Evolutionary conservation across 2,797 vertebrate species (phyloP), one percentile per base, ranked within the genome.

Genomic region (Malacoctenus gilli): DNA sequence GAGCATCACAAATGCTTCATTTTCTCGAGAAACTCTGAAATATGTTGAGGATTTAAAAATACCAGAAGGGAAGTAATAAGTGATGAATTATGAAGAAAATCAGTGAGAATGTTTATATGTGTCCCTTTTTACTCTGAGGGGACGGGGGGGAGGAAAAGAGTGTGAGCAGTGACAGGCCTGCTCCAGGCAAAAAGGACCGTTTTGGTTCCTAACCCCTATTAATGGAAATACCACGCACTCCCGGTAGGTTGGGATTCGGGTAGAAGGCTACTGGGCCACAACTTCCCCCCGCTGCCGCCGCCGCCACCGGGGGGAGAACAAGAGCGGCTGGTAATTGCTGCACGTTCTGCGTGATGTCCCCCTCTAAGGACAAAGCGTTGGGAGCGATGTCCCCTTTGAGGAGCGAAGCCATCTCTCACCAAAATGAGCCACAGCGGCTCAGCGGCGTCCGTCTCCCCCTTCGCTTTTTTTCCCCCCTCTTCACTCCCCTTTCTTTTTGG

Each of bases 161-260:
- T 34, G 38, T 14, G 42, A 32, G 35, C 35, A 30, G 18, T 61
- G 56, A 63, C 42, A 51, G 49, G 22, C 35, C n/a, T 40, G 72
- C 84, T 74, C 44, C 61, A 72, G 84, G 77, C 68, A 1, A 73
- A 67, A 67, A 28, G 32, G 68, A 50, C 55, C 40, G 41, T 32
- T 64, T 80, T 71, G 48, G 61, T 50, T 75, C 58, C 70, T n/a
- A 73, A 55, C 71, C 34, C 74, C 81, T 84, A 79, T 75, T 78
- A 76, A 80, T 74, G 78, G 79, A 88, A 88, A 86, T 86, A 75
- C 70, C 80, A 82, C 12, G 1, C 1, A 0, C 1, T 82, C 77
- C 62, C 80, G 69, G 72, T 44, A 42, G 83, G 40, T 2, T 2
- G 5, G 61, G 49, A 51, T 75, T 68, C 65, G 39, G 69, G 40